Base-by-base conservation (phyloP, 2,888 invertebrate species). In the Argyra leucocephala region DNA sequence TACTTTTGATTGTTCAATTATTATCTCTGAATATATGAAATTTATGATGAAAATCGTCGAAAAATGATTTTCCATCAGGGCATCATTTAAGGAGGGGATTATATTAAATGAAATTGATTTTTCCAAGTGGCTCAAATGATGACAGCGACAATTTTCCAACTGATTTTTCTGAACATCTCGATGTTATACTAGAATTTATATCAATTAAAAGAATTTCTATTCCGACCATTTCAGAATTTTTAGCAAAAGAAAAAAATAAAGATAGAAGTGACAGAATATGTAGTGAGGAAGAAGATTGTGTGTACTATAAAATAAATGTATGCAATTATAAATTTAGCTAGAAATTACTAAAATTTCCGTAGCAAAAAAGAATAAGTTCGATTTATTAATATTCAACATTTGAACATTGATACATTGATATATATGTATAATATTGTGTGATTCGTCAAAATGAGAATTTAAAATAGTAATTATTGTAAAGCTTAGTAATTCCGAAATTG, bases 291-390 rank as follows among this genome's bases (percentile, higher is more conserved):
- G 58, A 58, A 58, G 22, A 22, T 58, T 58, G 22, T 22, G 22
- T 61, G 10, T n/a, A n/a, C n/a, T n/a, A n/a, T n/a, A n/a, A n/a
- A n/a, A n/a, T n/a, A n/a, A n/a, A n/a, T n/a, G n/a, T n/a, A n/a
- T n/a, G n/a, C n/a, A n/a, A n/a, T n/a, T n/a, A n/a, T n/a, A n/a
- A n/a, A n/a, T n/a, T n/a, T n/a, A n/a, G n/a, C n/a, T n/a, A n/a
- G n/a, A n/a, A n/a, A n/a, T n/a, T n/a, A n/a, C n/a, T n/a, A n/a
- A n/a, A n/a, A n/a, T n/a, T n/a, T n/a, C n/a, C n/a, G n/a, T n/a
- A n/a, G 21, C 61, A 59, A 76, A 77, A 1, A 78, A 78, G 65
- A 71, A 73, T 37, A 75, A 78, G 65, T 78, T 73, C n/a, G n/a
- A n/a, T n/a, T n/a, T n/a, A n/a, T n/a, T n/a, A n/a, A n/a, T n/a